phyloP scores from a whole-genome alignment of 2,113 vertebrate species.

The Indicator indicator region DNA sequence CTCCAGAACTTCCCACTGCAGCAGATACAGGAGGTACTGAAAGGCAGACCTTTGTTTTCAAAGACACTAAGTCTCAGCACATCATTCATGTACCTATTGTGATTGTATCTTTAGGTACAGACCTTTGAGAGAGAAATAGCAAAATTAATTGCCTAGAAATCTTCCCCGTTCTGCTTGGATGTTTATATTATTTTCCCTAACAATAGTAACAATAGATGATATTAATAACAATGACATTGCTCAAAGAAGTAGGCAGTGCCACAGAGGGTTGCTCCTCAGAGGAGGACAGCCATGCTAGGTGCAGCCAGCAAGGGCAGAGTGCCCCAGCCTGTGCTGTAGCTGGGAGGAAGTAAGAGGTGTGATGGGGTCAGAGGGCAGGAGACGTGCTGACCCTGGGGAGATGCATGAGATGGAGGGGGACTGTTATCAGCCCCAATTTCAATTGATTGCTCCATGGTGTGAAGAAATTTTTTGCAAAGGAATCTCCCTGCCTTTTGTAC shows the following conservation, averaged over 20 bases:
- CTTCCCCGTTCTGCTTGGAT: not conserved
- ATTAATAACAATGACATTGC: no score
- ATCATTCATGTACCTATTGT: accelerated
- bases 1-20: not conserved
- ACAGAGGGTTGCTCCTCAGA: no score
- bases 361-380: not conserved
- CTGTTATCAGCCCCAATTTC: not conserved
- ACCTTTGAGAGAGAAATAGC: not conserved
- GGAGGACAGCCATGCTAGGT: not conserved
- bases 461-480: not conserved
- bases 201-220: no score
- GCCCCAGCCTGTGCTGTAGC: accelerated
- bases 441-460: not conserved
- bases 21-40: not conserved
- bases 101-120: not conserved
- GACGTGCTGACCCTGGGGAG: accelerated
- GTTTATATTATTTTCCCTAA: not conserved
- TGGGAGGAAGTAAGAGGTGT: not conserved
- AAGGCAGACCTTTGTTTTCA: not conserved
- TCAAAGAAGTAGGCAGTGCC: no score
- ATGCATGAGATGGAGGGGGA: not conserved
- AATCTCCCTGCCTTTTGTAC: not conserved
- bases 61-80: not conserved
- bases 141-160: not conserved
- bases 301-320: not conserved